Evolutionary conservation across 1,140 invertebrate species (phyloP).

Genomic region (Dendrolimus kikuchii): DNA sequence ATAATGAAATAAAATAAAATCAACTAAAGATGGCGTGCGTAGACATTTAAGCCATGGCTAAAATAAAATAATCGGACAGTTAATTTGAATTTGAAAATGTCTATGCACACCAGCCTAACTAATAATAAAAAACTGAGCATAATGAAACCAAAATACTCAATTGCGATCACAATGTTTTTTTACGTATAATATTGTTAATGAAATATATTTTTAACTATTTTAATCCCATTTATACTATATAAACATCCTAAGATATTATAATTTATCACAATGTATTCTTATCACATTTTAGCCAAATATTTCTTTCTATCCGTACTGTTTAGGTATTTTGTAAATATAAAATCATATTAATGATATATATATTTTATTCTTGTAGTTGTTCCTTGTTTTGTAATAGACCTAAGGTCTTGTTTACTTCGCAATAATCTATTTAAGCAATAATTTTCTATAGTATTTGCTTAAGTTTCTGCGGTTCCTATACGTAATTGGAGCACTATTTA

Average conservation of each 20-base stretch:
- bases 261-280: constrained; percentile 53
- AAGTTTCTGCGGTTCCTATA: constrained; percentile 9
- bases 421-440: constrained; percentile 65
- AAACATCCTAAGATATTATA: constrained; percentile 42
- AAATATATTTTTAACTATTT: constrained; percentile 23
- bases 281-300: constrained; percentile 67
- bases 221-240: constrained; percentile 32
- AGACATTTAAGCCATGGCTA: no score
- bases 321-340: constrained; percentile 59
- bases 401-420: constrained; percentile 66
- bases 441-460: constrained; percentile 41
- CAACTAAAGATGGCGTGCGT: constrained; percentile 1
- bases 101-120: constrained; percentile 6
- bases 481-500: no score
- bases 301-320: constrained; percentile 51
- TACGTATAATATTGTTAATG: constrained; percentile 22
- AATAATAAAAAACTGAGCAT: constrained; percentile 42
- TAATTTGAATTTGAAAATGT: no score
- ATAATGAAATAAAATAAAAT: constrained; percentile 34
- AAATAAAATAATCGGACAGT: no score
- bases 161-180: constrained; percentile 46
- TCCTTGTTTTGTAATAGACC: constrained; percentile 56
- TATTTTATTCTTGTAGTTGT: constrained; percentile 65
- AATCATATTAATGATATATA: constrained; percentile 5
- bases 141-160: constrained; percentile 62